Evolutionary conservation across 2,888 invertebrate genomes (phyloP), one percentile per base, ranked within the genome.

Genomic region (Brenthis ino): DNA sequence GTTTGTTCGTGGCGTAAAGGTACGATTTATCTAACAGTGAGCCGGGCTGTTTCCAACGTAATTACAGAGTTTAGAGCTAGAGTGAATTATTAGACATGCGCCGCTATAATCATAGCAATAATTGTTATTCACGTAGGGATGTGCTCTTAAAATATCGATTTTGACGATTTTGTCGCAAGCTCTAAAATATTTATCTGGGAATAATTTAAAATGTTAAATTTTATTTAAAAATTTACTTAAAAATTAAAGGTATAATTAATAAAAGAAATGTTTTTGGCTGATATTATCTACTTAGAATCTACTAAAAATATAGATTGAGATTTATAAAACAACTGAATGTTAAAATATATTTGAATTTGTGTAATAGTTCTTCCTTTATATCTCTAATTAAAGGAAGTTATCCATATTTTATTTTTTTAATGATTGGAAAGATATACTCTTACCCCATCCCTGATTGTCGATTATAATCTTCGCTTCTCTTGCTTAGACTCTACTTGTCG

Each of bases 81-180:
- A 91, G 90, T 91, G 91, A 93, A 92, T 91, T 91, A 93, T 92
- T 91, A 91, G 87, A 86, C 83, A 82, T 83, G 84, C 83, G 83
- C 82, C 81, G 83, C 84, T 83, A 89, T 89, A 90, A 92, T 92
- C 91, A 80, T 80, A 75, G 72, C 73, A 89, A 91, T 91, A 89
- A 91, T 91, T 91, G 88, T 91, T 91, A 88, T 86, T 82, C 86
- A 81, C 79, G 77, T 80, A 67, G 67, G 24, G 67, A 56, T 67
- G 80, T 81, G 79, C 81, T 81, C 78, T 83, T 1, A 55, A 14
- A 55, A 6, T 48, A 51, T 63, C 63, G 63, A 63, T 37, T 43
- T 43, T 43, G 8, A 24, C 16, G 6, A 8, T 37, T 63, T 5
- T 53, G 20, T 16, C 13, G 20, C 20, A 13, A 53, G 33, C 12